A percentile compares a stretch with the other conserved stretches of the same genome.
Conservation (phyloP, 2,797 vertebrate species). For the Periophthalmus magnuspinnatus region DNA sequence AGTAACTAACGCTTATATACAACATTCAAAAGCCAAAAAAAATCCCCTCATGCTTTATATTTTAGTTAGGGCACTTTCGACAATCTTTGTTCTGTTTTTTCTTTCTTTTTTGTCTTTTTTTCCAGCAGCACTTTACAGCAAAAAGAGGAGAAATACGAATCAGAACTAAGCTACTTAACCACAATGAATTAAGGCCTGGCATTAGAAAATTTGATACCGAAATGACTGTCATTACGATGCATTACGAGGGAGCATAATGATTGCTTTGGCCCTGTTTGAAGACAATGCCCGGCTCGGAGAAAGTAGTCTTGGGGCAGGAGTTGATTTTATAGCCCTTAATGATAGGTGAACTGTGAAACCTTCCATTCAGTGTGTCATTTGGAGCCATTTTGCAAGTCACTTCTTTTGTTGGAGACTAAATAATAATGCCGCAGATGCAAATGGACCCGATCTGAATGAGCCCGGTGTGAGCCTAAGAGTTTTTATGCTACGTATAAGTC, state of each 20-base stretch:
- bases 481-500: neutral
- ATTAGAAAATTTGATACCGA: constrained; percentile 73
- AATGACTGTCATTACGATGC: constrained; percentile 72
- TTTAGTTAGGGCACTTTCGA: constrained; percentile 17
- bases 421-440: constrained; percentile 42
- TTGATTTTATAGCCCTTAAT: constrained; percentile 66
- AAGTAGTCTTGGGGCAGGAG: constrained; percentile 56
- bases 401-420: constrained; percentile 58
- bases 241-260: constrained; percentile 70
- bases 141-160: constrained; percentile 63
- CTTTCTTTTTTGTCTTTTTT: constrained; percentile 26
- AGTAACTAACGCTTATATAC: neutral
- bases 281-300: constrained; percentile 59
- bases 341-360: constrained; percentile 67
- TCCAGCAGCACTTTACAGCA: constrained; percentile 58
- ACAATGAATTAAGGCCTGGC: constrained; percentile 69
- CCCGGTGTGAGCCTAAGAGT: constrained; percentile 21
- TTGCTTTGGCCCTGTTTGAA: constrained; percentile 66
- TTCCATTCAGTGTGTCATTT: constrained; percentile 53
- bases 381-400: constrained; percentile 49
- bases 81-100: neutral
- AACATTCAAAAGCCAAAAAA: neutral
- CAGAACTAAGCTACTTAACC: constrained; percentile 71
- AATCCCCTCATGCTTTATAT: neutral
- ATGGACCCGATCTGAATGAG: constrained; percentile 37